These are phyloP conservation scores for Lasioglossum calceatum DNA, from an alignment of 2,888 invertebrate species.

Conservation along the genomic window DNA sequence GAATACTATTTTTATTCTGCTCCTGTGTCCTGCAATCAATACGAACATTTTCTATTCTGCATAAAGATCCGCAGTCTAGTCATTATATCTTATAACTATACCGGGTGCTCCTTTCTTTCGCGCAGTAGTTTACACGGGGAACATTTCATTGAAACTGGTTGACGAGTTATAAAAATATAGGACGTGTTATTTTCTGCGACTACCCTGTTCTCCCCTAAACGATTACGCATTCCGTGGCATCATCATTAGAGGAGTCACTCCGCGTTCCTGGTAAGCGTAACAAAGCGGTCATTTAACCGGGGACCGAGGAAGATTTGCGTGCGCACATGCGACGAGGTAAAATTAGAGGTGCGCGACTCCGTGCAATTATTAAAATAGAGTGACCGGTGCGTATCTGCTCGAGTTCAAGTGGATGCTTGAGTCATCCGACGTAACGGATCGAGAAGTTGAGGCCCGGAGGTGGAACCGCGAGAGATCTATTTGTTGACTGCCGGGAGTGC, in stretches of 20 bases:
- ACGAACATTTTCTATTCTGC: too few relatives aligned
- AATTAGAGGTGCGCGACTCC: constrained; percentile 52
- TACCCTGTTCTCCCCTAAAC: neutral
- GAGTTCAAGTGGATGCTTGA: constrained; percentile 34
- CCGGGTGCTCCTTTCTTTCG: too few relatives aligned
- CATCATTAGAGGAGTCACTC: neutral
- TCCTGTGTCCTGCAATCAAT: too few relatives aligned
- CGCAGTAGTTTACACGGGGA: too few relatives aligned
- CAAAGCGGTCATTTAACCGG: constrained; percentile 20
- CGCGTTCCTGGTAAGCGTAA: neutral
- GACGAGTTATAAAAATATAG: too few relatives aligned
- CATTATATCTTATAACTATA: too few relatives aligned
- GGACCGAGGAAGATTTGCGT: neutral
- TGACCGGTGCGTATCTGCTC: constrained; percentile 26
- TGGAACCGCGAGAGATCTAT: constrained; percentile 56
- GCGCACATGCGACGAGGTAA: constrained; percentile 37
- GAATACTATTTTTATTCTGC: too few relatives aligned
- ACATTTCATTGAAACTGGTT: too few relatives aligned
- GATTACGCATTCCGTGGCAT: constrained; percentile 1
- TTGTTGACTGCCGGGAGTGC: constrained; percentile 49
- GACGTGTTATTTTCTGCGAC: neutral
- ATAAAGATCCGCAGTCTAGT: too few relatives aligned
- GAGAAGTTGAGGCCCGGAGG: constrained; percentile 28
- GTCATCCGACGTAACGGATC: constrained; percentile 38
- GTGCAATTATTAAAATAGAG: constrained; percentile 60